Percentiles rank a stretch among this genome's conserved stretches.
Conservation (phyloP, 2,113 vertebrate genomes). For the Hystrix brachyura region DNA sequence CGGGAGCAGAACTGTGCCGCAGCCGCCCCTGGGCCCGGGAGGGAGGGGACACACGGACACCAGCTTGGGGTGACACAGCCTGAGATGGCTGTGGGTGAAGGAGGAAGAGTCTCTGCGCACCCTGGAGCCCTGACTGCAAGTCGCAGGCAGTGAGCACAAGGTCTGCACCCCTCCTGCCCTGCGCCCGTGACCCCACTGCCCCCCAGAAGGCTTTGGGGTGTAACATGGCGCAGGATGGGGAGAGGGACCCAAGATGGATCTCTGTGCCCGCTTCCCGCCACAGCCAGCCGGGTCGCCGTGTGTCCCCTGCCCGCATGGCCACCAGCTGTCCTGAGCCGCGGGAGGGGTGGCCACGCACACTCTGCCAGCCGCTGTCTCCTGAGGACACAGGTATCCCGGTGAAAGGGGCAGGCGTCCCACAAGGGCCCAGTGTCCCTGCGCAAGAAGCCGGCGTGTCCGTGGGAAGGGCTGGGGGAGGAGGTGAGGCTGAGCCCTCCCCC, state of each 20-base stretch:
- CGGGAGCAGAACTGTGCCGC: neutral
- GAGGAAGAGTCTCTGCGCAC: neutral
- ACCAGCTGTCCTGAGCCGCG: neutral
- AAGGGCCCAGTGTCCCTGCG: neutral
- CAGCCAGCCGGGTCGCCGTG: neutral
- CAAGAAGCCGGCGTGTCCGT: neutral
- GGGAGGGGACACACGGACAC: neutral
- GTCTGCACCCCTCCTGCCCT: neutral
- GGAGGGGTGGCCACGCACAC: too few relatives aligned
- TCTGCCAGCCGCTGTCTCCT: too few relatives aligned
- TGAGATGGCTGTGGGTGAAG: neutral
- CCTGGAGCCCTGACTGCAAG: neutral
- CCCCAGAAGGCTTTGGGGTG: neutral
- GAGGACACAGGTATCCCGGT: neutral
- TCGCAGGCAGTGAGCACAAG: neutral
- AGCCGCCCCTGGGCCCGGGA: neutral
- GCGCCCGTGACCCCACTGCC: neutral
- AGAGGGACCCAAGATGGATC: neutral
- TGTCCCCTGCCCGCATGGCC: neutral
- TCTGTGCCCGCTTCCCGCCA: too few relatives aligned
- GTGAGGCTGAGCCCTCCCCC: neutral
- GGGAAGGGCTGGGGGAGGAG: neutral
- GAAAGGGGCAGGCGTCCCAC: neutral
- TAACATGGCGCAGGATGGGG: neutral
- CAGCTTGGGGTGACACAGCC: neutral